Evolutionary conservation across 2,888 invertebrate species (phyloP).

Genomic region (Rhagophthalmus giganteus): DNA sequence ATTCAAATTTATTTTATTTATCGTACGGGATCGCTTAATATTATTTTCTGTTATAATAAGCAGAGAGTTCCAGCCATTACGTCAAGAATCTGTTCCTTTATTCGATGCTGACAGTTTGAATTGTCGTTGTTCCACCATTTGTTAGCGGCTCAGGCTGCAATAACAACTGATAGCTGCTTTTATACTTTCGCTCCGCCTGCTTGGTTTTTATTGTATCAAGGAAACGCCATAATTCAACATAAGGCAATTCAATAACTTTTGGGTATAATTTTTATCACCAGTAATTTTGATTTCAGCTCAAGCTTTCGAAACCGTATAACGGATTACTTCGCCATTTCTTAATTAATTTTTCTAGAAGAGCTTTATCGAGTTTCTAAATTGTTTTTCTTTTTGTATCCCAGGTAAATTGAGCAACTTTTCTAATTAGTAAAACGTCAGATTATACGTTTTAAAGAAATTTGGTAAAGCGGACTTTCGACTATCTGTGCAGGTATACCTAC

Average conservation of each 20-base stretch:
- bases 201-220: slow-evolving; percentile 13
- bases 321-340: background rate
- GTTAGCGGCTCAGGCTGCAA: slow-evolving; percentile 22
- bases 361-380: slow-evolving; percentile 5
- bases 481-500: too few relatives aligned
- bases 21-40: too few relatives aligned
- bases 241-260: slow-evolving; percentile 14
- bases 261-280: slow-evolving; percentile 12
- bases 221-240: slow-evolving; percentile 19
- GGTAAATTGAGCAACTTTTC: slow-evolving; percentile 3
- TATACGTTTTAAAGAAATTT: too few relatives aligned
- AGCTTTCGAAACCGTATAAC: slow-evolving; percentile 1
- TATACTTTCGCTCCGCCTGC: slow-evolving; percentile 11
- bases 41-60: background rate
- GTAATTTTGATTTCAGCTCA: slow-evolving; percentile 7
- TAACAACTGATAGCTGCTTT: slow-evolving; percentile 25
- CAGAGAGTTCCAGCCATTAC: slow-evolving; percentile 3
- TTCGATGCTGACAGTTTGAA: slow-evolving; percentile 18
- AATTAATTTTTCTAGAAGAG: slow-evolving; percentile 14
- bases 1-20: too few relatives aligned
- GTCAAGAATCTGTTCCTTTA: slow-evolving; percentile 21
- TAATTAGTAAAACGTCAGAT: too few relatives aligned
- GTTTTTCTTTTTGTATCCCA: too few relatives aligned
- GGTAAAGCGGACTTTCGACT: too few relatives aligned
- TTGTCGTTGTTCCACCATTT: slow-evolving; percentile 21